phyloP scores from a whole-genome alignment of 2,113 vertebrate species.

The Nothoprocta perdicaria region DNA sequence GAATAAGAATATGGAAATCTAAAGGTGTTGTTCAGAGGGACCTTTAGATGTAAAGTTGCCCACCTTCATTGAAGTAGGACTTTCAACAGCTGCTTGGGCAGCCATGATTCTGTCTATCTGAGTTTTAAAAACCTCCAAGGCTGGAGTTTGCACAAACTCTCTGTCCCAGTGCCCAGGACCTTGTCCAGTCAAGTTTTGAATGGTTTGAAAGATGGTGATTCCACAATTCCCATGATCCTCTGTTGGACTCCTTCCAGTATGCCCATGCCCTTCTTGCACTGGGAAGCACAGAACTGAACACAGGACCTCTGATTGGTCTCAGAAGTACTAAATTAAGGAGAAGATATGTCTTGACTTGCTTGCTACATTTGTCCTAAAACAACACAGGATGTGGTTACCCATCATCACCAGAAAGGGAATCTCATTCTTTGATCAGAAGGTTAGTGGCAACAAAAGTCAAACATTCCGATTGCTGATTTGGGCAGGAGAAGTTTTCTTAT shows the following conservation, averaged over 20 bases:
- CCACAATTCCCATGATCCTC: neutral
- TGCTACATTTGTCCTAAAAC: neutral
- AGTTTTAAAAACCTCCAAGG: neutral
- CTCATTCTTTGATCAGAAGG: neutral
- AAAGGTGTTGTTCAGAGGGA: accelerated
- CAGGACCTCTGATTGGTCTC: neutral
- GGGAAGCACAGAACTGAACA: neutral
- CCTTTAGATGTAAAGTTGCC: neutral
- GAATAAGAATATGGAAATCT: neutral
- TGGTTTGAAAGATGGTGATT: neutral
- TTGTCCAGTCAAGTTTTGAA: neutral
- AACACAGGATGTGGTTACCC: neutral
- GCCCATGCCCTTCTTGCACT: neutral
- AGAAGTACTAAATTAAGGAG: neutral
- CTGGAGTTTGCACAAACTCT: neutral
- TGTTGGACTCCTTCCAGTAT: neutral
- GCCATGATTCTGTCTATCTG: neutral
- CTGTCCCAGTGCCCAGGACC: neutral
- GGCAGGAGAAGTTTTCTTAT: neutral
- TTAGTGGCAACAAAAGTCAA: neutral
- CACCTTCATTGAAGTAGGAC: neutral
- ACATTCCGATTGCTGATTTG: neutral
- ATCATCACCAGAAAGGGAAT: neutral
- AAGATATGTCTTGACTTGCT: neutral
- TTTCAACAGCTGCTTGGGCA: neutral